Conservation (phyloP, 2,797 vertebrate species). For the Picus viridis region DNA sequence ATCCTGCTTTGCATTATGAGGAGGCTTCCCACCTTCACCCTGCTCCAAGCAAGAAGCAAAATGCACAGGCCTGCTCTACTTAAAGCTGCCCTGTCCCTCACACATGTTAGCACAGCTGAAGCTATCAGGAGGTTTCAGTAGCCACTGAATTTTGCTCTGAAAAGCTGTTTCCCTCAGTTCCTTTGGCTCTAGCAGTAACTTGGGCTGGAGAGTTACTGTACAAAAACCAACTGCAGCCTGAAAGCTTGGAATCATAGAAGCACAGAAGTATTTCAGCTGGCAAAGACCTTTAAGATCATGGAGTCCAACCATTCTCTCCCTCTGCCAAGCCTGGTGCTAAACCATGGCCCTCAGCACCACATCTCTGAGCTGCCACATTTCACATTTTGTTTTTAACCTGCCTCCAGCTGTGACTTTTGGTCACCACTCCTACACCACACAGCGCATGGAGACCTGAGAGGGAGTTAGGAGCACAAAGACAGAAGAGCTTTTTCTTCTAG, state of each 20-base stretch:
- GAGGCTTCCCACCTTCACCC: not conserved
- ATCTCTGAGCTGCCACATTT: not conserved
- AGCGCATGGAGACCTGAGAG: rapidly evolving
- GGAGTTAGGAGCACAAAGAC: not conserved
- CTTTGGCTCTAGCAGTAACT: rapidly evolving
- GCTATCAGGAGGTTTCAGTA: not conserved
- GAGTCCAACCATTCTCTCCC: too few relatives aligned
- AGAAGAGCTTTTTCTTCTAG: not conserved
- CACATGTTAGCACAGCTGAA: not conserved
- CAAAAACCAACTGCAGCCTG: not conserved
- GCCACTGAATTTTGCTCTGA: not conserved
- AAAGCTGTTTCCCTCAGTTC: not conserved
- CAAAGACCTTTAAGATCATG: too few relatives aligned
- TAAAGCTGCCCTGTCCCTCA: not conserved
- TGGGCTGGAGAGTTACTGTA: not conserved
- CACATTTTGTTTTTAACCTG: not conserved
- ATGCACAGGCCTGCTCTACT: rapidly evolving
- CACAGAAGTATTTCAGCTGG: too few relatives aligned
- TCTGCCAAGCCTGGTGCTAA: too few relatives aligned
- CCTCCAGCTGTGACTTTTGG: not conserved
- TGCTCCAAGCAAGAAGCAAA: not conserved
- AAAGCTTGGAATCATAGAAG: not conserved
- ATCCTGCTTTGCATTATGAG: not conserved
- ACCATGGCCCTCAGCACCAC: too few relatives aligned
- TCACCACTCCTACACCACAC: not conserved